Evolutionary conservation across 1,140 invertebrate species (phyloP).

Genomic region (Chlorops oryzae): DNA sequence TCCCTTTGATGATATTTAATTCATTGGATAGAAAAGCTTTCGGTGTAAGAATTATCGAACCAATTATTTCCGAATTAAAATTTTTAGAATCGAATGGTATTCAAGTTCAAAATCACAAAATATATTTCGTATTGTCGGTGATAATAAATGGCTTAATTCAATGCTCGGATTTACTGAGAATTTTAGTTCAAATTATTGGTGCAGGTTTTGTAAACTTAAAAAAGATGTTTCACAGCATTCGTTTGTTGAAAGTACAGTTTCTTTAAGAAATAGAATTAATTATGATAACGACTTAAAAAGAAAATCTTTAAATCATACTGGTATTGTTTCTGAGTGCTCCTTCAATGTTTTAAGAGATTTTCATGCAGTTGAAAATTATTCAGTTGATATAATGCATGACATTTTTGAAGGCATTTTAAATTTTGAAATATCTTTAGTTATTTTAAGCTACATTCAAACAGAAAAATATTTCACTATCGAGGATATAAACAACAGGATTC

Average conservation of each 20-base stretch:
- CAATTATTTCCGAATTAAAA: neutral
- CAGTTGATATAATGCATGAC: neutral
- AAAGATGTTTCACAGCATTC: neutral
- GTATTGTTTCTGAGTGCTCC: neutral
- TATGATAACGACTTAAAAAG: neutral
- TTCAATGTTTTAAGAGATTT: neutral
- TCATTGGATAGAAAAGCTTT: neutral
- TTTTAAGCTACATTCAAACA: too few relatives aligned
- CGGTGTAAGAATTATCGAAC: neutral
- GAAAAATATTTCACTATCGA: neutral
- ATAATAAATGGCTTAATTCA: neutral
- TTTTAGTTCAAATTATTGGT: neutral
- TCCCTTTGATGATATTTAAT: neutral
- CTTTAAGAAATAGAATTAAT: neutral
- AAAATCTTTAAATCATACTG: neutral
- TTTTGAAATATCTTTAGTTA: neutral
- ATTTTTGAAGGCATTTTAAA: neutral
- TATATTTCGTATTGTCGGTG: neutral
- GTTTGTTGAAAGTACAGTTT: neutral
- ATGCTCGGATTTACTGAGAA: neutral
- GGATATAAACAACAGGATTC: neutral
- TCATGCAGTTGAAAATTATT: neutral
- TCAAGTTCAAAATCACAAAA: neutral
- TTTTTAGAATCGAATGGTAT: neutral
- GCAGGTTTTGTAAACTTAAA: neutral